Base-by-base conservation (phyloP, 2,113 vertebrate genomes). In the Tragulus kanchil region DNA sequence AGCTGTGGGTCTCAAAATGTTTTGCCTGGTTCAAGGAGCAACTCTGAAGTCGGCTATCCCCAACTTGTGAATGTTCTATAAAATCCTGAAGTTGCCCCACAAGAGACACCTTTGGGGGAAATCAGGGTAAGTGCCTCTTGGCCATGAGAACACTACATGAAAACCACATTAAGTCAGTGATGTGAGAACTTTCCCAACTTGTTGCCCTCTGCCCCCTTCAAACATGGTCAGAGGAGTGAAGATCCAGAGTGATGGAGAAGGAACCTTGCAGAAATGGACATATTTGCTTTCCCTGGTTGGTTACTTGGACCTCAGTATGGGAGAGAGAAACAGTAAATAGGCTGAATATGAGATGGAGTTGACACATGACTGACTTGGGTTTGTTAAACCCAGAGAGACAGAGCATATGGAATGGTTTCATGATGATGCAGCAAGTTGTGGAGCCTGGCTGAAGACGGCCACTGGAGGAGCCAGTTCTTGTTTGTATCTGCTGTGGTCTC, bases 211-310 rank as follows among this genome's bases (percentile, higher is more conserved):
- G 0, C 61, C 45, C 14, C 8, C 31, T 67, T 59, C 45, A 65
- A 14, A 6, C 21, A 17, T 17, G 48, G 52, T 36, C 25, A 26
- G 3, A 71, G 11, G 64, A 62, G 10, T 31, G 10, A 36, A 48
- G 28, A 79, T 36, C 14, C 17, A 58, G 19, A 9, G 3, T 8
- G 1, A 50, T 62, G 5, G 28, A 48, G 10, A 48, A 62, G 14
- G 45, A 73, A 31, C 12, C 36, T 15, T 58, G 1, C 15, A 75
- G 54, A 21, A 78, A 67, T 36, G 42, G 48, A 23, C 14, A 8
- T 0, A 16, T 71, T 13, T 62, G 0, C 31, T 36, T 48, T 73
- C 16, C 3, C n/a, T 2, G 3, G 8, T 45, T 3, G 26, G 12
- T 81, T 17, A 13, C 4, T 42, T 42, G 45, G 50, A 36, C 16